phyloP scores from a whole-genome alignment of 1,140 invertebrate genomes.

The Procambarus virginalis region DNA sequence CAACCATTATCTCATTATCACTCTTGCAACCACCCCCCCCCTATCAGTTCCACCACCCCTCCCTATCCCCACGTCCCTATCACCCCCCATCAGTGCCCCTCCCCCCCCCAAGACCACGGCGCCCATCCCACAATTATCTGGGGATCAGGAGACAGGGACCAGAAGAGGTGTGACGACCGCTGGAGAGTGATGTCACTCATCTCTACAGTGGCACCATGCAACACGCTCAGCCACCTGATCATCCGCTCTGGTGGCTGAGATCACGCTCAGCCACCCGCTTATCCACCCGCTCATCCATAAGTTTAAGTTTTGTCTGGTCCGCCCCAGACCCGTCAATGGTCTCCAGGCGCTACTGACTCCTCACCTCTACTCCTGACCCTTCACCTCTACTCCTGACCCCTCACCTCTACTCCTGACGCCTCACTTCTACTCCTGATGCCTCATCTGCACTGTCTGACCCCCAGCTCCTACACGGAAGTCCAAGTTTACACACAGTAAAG shows the following conservation, averaged over 20 bases:
- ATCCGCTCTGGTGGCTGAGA: background rate
- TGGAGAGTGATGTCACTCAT: background rate
- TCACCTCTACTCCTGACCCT: too few relatives aligned
- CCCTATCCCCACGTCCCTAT: background rate
- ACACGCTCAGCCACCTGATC: background rate
- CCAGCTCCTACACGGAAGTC: too few relatives aligned
- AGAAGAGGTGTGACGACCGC: background rate
- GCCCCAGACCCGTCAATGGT: too few relatives aligned
- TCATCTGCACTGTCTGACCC: too few relatives aligned
- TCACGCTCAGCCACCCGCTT: background rate
- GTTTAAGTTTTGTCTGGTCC: too few relatives aligned
- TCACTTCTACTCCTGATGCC: too few relatives aligned
- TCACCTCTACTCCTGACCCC: too few relatives aligned
- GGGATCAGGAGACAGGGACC: background rate
- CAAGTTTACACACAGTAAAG: too few relatives aligned
- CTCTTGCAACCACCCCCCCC: background rate
- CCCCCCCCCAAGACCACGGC: background rate
- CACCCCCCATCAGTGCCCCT: background rate
- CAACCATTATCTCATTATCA: too few relatives aligned
- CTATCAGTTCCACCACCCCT: background rate
- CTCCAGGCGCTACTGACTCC: too few relatives aligned
- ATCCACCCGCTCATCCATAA: background rate
- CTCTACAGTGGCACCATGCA: background rate
- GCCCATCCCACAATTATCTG: background rate
- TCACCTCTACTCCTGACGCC: too few relatives aligned